Evolutionary conservation across 2,113 vertebrate species (phyloP).

Genomic region (Montifringilla adamsi): DNA sequence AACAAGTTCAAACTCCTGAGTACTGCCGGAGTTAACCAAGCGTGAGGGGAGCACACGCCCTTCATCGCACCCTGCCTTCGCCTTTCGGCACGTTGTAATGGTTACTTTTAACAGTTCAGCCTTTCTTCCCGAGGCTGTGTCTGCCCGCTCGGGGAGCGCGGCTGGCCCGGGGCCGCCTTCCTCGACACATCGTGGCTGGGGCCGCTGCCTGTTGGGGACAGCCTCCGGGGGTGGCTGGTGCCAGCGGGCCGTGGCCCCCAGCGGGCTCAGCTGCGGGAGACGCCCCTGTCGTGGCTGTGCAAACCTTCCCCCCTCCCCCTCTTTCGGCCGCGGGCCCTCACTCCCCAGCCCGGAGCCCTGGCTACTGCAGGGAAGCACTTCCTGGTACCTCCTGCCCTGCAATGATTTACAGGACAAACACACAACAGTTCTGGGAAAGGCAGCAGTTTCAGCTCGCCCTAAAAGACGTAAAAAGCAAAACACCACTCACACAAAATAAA

Average conservation of each 20-base stretch:
- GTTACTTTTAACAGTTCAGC: background rate
- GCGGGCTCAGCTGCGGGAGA: background rate
- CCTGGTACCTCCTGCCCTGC: background rate
- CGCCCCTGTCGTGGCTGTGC: background rate
- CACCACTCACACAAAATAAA: background rate
- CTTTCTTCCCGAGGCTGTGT: rapidly evolving
- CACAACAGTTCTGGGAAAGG: background rate
- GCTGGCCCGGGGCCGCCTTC: too few species aligned
- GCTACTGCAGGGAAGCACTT: background rate
- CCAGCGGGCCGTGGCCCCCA: rapidly evolving
- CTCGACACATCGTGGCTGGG: rapidly evolving
- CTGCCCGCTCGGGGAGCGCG: rapidly evolving
- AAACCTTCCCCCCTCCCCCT: background rate
- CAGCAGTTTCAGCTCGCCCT: background rate
- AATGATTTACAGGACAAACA: background rate
- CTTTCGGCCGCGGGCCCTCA: background rate
- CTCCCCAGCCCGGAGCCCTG: background rate
- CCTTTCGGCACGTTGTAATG: background rate
- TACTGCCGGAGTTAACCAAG: background rate
- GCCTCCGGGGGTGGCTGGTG: rapidly evolving
- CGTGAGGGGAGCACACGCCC: too few species aligned
- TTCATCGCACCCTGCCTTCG: background rate
- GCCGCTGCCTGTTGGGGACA: background rate
- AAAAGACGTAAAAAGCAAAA: background rate
- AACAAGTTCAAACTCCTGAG: background rate